Evolutionary conservation across 2,888 invertebrate species (phyloP).

Genomic region (Pomacea canaliculata): DNA sequence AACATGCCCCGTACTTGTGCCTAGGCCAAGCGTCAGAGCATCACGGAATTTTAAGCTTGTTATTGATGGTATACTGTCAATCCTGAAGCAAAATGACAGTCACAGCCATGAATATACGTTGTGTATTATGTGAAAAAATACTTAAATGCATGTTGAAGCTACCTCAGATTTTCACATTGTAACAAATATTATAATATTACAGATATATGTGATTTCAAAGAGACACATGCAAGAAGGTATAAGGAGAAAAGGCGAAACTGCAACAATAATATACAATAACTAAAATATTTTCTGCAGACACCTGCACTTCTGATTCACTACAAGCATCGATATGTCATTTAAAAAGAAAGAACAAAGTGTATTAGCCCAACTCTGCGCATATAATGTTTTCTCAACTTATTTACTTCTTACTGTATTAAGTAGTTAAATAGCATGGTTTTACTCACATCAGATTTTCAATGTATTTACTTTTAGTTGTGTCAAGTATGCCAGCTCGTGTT

Average conservation of each 20-base stretch:
- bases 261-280: no score
- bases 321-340: no score
- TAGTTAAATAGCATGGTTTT: neutral
- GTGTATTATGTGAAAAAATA: neutral
- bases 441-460: constrained; percentile 74
- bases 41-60: constrained; percentile 69
- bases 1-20: constrained; percentile 90
- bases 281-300: no score
- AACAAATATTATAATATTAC: no score
- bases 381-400: no score
- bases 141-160: neutral
- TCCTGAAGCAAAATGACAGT: constrained; percentile 38
- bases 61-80: constrained; percentile 56
- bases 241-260: neutral
- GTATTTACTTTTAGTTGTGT: constrained; percentile 81
- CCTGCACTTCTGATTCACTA: no score
- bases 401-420: no score
- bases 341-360: no score
- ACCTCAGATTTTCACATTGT: neutral
- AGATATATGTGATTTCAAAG: no score
- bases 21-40: constrained; percentile 80
- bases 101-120: no score
- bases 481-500: constrained; percentile 82
- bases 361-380: no score
- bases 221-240: no score